Percentiles rank a stretch among this genome's conserved stretches.
Evolutionary conservation across 1,140 invertebrate genomes (phyloP).

Genomic region (Leguminivora glycinivorella): DNA sequence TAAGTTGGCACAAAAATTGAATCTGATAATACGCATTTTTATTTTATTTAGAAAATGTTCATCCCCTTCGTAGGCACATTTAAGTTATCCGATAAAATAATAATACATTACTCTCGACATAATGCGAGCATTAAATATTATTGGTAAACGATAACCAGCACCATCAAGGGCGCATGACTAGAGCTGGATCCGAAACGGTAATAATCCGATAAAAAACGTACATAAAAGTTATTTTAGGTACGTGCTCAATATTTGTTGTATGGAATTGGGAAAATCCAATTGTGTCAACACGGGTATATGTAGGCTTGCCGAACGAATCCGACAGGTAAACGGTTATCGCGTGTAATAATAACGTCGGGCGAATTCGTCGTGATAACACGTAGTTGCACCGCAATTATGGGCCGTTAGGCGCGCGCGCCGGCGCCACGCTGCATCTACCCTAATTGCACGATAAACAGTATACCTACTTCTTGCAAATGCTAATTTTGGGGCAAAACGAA

Average conservation of each 20-base stretch:
- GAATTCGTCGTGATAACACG: slow-evolving; percentile 47
- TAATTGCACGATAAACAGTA: slow-evolving; percentile 27
- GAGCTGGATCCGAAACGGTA: slow-evolving; percentile 13
- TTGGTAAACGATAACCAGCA: slow-evolving; percentile 19
- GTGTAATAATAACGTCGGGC: slow-evolving; percentile 47
- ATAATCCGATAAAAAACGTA: slow-evolving; percentile 26
- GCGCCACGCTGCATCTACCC: slow-evolving; percentile 20
- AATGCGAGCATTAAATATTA: slow-evolving; percentile 11
- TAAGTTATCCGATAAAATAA: not conserved
- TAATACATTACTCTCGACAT: slow-evolving; percentile 3
- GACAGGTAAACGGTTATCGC: slow-evolving; percentile 56
- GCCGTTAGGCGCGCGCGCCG: slow-evolving; percentile 38
- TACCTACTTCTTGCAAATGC: slow-evolving; percentile 13
- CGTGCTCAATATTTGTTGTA: slow-evolving; percentile 47
- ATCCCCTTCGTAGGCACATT: not conserved
- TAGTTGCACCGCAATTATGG: slow-evolving; percentile 51
- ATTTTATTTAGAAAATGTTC: not conserved
- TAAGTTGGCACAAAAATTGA: not conserved
- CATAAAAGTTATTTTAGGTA: slow-evolving; percentile 43
- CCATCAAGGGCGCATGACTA: slow-evolving; percentile 8
- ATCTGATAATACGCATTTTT: not conserved
- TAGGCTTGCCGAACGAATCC: slow-evolving; percentile 53
- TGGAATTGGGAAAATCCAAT: slow-evolving; percentile 55
- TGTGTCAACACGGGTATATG: slow-evolving; percentile 39
- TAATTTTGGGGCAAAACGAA: slow-evolving; percentile 9